Base-by-base conservation (phyloP, 2,113 vertebrate species). In the Microcebus jonahi region DNA sequence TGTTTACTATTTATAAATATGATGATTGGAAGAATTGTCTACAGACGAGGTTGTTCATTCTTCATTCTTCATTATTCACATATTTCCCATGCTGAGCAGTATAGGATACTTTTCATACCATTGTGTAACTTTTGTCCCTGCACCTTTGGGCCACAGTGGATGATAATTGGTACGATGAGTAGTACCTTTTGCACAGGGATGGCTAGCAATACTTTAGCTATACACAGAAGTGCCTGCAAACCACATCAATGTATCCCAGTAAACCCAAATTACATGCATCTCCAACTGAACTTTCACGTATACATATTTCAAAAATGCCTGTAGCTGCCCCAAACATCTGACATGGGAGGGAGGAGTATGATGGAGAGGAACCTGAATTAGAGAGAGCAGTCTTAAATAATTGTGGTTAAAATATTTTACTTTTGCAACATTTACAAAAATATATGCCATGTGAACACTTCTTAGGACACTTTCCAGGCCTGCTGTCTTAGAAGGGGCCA, bases 31-130 rank as follows among this genome's bases (percentile, higher is more conserved):
- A 94, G 55, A 70, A 29, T 91, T 96, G 94, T 67, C 71, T 59
- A 50, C 6, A 31, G 55, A 73, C 23, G 55, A 92, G 2, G 21
- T 86, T 90, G 12, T 67, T 95, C 82, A 34, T 95, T 76, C 48
- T 73, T 95, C 86, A 34, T 95, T 76, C 48, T 73, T 45, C 34
- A 65, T 90, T 88, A 92, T 57, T 45, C 68, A 68, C 63, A 53
- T 73, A 87, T 67, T 61, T 17, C 36, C 12, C 39, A 27, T 65
- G 21, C 21, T 82, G 34, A 18, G 14, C 11, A 93, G 27, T 21
- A 18, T 12, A 59, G 11, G 45, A 67, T 77, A 91, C 11, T 36
- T n/a, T n/a, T 89, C 48, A 86, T 88, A 80, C 20, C 2, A 67
- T 50, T 68, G 10, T 92, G 25, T 77, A 75, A 67, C 59, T 85